phyloP scores from a whole-genome alignment of 2,888 invertebrate genomes.

The Lepidocyrtoides sp. region DNA sequence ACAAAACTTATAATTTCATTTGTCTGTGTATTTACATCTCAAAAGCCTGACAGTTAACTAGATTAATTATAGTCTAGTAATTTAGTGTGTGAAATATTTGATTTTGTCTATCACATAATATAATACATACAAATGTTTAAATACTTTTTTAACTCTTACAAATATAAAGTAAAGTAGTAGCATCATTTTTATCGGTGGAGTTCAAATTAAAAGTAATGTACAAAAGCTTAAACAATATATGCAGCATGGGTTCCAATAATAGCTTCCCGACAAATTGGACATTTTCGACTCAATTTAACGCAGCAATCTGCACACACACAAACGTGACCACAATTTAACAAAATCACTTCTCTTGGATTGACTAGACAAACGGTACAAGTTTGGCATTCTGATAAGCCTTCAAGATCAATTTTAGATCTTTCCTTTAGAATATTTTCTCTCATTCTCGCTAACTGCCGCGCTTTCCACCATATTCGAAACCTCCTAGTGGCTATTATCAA shows the following conservation, averaged over 20 bases:
- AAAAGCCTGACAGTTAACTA: too few species aligned
- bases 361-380: slow-evolving; percentile 87
- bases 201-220: too few species aligned
- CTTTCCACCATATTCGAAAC: slow-evolving; percentile 78
- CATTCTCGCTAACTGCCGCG: slow-evolving; percentile 78
- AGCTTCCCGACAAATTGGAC: slow-evolving; percentile 83
- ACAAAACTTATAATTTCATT: too few species aligned
- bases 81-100: too few species aligned
- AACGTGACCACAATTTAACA: slow-evolving; percentile 87
- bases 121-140: too few species aligned
- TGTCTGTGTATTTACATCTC: too few species aligned
- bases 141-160: too few species aligned
- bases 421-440: slow-evolving; percentile 81
- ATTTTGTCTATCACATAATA: too few species aligned
- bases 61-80: too few species aligned
- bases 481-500: slow-evolving; percentile 78
- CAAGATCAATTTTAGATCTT: slow-evolving; percentile 79
- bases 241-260: slow-evolving; percentile 83
- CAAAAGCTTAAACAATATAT: slow-evolving; percentile 79
- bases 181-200: too few species aligned
- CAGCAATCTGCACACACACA: slow-evolving; percentile 87
- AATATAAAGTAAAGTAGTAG: too few species aligned
- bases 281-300: slow-evolving; percentile 82
- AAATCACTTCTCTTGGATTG: slow-evolving; percentile 86
- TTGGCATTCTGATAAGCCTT: slow-evolving; percentile 81